A percentile compares a stretch with the other conserved stretches of the same genome.
Evolutionary conservation across 1,140 invertebrate genomes (phyloP).

Genomic region (Cylas formicarius): DNA sequence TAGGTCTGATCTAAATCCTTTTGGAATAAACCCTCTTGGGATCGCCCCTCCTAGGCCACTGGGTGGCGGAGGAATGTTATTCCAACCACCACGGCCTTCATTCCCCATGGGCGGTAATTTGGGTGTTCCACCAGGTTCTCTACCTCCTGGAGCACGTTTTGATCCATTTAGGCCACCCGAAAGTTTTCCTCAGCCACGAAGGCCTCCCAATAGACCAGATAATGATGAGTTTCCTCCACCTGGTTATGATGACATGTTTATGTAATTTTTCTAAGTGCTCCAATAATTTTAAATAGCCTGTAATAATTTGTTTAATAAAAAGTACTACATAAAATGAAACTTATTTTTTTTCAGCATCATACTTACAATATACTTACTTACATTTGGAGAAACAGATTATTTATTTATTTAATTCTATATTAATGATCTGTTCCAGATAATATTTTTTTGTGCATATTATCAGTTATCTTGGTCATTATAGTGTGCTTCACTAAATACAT

Average conservation of each 20-base stretch:
- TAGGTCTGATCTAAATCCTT: conserved; percentile 66
- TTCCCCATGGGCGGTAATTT: conserved; percentile 18
- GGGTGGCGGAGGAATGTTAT: conserved; percentile 60
- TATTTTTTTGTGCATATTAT: too few species aligned
- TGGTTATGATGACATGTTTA: conserved; percentile 67
- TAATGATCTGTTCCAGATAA: too few species aligned
- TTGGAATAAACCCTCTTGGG: conserved; percentile 42
- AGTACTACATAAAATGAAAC: too few species aligned
- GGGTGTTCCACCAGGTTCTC: conserved; percentile 46
- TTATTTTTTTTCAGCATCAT: too few species aligned
- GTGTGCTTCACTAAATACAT: too few species aligned
- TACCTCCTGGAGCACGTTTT: conserved; percentile 71
- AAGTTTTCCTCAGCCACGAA: conserved; percentile 26
- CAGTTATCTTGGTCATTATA: too few species aligned
- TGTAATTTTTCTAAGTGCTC: too few species aligned
- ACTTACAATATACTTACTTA: too few species aligned
- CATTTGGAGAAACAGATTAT: too few species aligned
- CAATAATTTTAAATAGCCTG: not conserved
- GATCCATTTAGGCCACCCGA: conserved; percentile 72
- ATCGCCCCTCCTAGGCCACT: conserved; percentile 16
- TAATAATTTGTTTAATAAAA: not conserved
- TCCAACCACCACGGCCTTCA: conserved; percentile 51
- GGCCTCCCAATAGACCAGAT: conserved; percentile 50
- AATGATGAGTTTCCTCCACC: conserved; percentile 70
- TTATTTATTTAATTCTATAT: too few species aligned